phyloP scores from a whole-genome alignment of 2,113 vertebrate species.

The Cranoglanis bouderius region DNA sequence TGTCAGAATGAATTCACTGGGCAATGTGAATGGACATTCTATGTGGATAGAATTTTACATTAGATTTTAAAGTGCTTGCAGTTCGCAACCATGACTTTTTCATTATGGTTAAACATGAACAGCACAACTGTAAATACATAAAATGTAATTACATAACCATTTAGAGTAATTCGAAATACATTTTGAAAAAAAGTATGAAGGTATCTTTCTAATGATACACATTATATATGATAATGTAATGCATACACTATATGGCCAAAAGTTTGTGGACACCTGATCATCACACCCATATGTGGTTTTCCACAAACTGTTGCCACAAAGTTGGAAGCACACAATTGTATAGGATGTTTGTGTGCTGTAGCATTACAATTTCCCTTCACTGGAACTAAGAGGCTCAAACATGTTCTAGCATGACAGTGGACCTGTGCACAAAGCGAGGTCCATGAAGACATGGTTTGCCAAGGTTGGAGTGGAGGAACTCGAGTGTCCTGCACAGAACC shows the following conservation, averaged over 20 bases:
- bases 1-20: not conserved
- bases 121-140: no score
- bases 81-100: no score
- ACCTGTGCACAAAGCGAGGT: not conserved
- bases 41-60: no score
- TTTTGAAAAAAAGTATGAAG: no score
- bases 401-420: not conserved
- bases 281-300: not conserved
- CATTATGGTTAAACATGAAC: no score
- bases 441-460: not conserved
- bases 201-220: not conserved
- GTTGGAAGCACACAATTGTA: not conserved
- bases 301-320: not conserved
- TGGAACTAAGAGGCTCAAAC: not conserved
- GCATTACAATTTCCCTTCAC: not conserved
- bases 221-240: not conserved
- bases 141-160: no score
- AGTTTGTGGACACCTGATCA: not conserved
- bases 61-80: no score
- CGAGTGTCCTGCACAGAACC: no score
- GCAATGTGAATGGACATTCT: no score
- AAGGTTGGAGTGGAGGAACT: not conserved
- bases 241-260: not conserved
- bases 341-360: not conserved
- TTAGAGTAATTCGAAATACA: no score